phyloP scores from a whole-genome alignment of 2,113 vertebrate species.

The Calonectris borealis region DNA sequence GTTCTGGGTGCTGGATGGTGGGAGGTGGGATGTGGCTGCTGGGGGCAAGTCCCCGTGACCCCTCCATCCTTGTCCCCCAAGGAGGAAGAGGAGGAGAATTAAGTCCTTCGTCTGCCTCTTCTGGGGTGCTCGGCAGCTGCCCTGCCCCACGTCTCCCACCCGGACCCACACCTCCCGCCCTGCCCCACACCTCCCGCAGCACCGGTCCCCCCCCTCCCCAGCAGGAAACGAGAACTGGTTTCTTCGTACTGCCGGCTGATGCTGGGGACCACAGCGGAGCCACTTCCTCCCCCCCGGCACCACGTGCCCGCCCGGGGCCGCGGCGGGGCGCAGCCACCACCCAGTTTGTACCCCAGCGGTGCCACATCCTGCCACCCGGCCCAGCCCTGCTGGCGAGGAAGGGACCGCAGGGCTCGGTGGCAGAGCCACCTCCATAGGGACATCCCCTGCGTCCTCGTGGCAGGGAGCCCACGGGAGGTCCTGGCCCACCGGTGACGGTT shows the following conservation, averaged over 20 bases:
- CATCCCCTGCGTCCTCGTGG: background rate
- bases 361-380: constrained; percentile 40
- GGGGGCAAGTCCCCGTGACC: background rate
- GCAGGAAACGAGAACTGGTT: background rate
- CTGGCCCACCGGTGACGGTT: background rate
- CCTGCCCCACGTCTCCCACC: too few species aligned
- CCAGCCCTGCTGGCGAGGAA: background rate
- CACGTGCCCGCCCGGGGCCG: background rate
- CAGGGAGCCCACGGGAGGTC: background rate
- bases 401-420: background rate
- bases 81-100: background rate
- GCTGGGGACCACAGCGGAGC: background rate
- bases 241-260: background rate
- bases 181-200: background rate
- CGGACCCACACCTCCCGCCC: background rate
- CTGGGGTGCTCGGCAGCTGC: background rate
- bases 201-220: accelerated
- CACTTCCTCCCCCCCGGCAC: background rate
- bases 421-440: background rate
- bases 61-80: background rate
- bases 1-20: background rate
- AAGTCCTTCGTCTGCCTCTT: background rate
- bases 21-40: background rate
- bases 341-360: background rate
- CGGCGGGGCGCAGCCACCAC: background rate